Conservation (phyloP, 2,888 invertebrate species). For the Ornithoptera alexandrae region DNA sequence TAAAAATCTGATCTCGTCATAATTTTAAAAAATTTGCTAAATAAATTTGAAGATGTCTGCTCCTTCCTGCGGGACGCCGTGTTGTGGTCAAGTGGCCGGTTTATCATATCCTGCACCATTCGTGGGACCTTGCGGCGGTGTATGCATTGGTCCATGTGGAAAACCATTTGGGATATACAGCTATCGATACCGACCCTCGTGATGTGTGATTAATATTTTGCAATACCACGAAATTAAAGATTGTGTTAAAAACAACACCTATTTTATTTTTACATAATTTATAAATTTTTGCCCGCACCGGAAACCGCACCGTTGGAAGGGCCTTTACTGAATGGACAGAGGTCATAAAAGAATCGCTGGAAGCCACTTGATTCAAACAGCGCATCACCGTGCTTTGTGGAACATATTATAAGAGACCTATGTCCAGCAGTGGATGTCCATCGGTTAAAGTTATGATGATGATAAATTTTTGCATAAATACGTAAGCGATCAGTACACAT, state of each 20-base stretch:
- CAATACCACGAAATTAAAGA: neutral
- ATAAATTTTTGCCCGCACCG: too few relatives aligned
- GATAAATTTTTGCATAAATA: too few relatives aligned
- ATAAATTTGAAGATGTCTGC: slow-evolving; percentile 32
- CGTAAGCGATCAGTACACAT: too few relatives aligned
- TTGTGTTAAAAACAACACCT: neutral
- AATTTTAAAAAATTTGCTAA: neutral
- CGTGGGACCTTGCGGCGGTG: slow-evolving; percentile 43
- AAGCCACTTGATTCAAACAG: too few relatives aligned
- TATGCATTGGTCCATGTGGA: slow-evolving; percentile 52
- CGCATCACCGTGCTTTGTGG: too few relatives aligned
- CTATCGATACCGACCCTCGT: slow-evolving; percentile 48
- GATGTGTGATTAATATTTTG: neutral
- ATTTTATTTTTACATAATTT: neutral
- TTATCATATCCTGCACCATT: slow-evolving; percentile 51
- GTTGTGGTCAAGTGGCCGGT: slow-evolving; percentile 57
- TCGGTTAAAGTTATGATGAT: too few relatives aligned
- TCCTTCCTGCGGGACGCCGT: slow-evolving; percentile 48
- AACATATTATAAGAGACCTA: too few relatives aligned
- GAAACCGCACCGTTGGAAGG: too few relatives aligned
- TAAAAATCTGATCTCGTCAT: neutral
- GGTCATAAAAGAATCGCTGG: too few relatives aligned
- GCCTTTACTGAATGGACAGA: too few relatives aligned
- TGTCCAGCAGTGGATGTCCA: too few relatives aligned
- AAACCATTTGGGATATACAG: slow-evolving; percentile 63